Conservation (phyloP, 2,797 vertebrate species). For the Perdix hodgsoniae region DNA sequence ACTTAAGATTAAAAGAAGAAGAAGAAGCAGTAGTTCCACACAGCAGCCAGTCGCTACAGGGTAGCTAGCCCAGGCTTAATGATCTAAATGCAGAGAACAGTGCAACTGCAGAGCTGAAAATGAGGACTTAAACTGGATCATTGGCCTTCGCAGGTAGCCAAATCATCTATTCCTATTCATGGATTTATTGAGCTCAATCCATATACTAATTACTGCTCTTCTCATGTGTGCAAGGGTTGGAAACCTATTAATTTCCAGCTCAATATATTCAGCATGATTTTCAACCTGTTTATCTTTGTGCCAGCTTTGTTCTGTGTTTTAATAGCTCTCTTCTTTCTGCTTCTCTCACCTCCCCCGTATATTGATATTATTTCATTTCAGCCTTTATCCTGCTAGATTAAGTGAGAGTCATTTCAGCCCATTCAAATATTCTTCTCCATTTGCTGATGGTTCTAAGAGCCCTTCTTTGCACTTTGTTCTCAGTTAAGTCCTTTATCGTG, state of each 20-base stretch:
- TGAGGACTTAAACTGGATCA: not conserved
- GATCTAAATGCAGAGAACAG: not conserved
- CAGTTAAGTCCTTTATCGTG: not conserved
- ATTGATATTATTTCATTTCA: not conserved
- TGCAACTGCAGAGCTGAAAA: not conserved
- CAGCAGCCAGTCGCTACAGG: not conserved
- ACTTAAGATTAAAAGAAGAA: not conserved
- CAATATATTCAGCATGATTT: not conserved
- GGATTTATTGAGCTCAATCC: not conserved
- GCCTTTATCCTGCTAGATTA: not conserved
- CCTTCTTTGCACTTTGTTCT: not conserved
- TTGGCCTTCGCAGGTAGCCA: not conserved
- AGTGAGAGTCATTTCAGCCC: not conserved
- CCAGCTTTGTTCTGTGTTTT: not conserved
- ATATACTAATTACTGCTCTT: not conserved
- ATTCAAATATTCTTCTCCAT: not conserved
- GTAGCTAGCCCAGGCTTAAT: not conserved
- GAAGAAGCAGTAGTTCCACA: not conserved
- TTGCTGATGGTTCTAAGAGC: not conserved
- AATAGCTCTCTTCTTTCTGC: not conserved
- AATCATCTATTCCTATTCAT: not conserved
- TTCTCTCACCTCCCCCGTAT: not conserved
- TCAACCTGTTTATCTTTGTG: not conserved
- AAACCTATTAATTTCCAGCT: not conserved
- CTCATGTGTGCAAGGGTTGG: not conserved